Base-by-base conservation (phyloP, 2,888 invertebrate genomes). In the Eupithecia dodoneata region DNA sequence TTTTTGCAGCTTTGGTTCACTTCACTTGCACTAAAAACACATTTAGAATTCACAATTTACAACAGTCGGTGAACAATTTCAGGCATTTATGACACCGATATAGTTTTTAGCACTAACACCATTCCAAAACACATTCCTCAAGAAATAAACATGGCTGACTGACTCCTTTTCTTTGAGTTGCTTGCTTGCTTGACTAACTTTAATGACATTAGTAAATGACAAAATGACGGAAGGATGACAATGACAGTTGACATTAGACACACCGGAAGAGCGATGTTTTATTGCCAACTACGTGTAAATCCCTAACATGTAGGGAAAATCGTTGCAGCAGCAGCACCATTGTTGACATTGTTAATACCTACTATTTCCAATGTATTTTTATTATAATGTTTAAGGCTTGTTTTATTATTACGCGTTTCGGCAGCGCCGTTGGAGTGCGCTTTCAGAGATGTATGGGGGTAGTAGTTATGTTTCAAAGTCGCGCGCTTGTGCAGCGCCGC, bases 61-160 rank as follows among this genome's bases (percentile, higher is more conserved):
- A 85, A 83, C 90, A 87, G 85, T 89, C 85, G 80, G 13, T 81
- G 84, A 87, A 85, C 82, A 86, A 84, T 86, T 87, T 86, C 87
- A 87, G 81, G 80, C 84, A 85, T 88, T 84, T 87, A 88, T 85
- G 88, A 82, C 92, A 92, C 93, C 89, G 88, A 80, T 89, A 86
- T 84, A 83, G 30, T 87, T 91, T 91, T 91, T 87, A 89, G 85
- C 93, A 94, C 92, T 90, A 88, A 91, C 93, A 94, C 94, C 92
- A 93, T 93, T 93, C 93, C 92, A 91, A 93, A 93, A 90, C 90
- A 92, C 91, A 92, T 89, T 89, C 92, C 86, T 85, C 79, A 74
- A 85, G 90, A 88, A 94, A 92, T 92, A 93, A 94, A 94, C 94
- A 95, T 95, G 94, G 94, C 94, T 93, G 94, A 94, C 94, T 92